A percentile compares a stretch with the other conserved stretches of the same genome.
These are phyloP conservation scores for Xenopus tropicalis DNA, from an alignment of 2,113 vertebrate species.

Conservation along the genomic window UCB_Xtro_10.0 CM004443.2:112351501-112352000, in stretches of 20 bases:
- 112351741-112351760: slow-evolving; percentile 95
- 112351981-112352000: too few species aligned
- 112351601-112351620: too few species aligned
- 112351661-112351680: slow-evolving; percentile 70
- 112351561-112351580: too few species aligned
- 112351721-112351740: slow-evolving; percentile 90
- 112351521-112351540: too few species aligned
- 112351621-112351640: too few species aligned
- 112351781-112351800: slow-evolving; percentile 96
- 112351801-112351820: slow-evolving; percentile 88
- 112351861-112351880: not conserved
- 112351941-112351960: too few species aligned
- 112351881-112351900: not conserved
- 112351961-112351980: too few species aligned
- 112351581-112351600: too few species aligned
- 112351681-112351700: slow-evolving; percentile 90
- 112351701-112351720: slow-evolving; percentile 87
- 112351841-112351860: not conserved
- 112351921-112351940: too few species aligned
- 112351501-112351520: too few species aligned
- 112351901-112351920: not conserved
- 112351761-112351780: slow-evolving; percentile 93
- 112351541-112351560: too few species aligned
- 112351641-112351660: not conserved
- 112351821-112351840: slow-evolving; percentile 77